Base-by-base conservation (phyloP, 2,888 invertebrate genomes). In the Andrena trimmerana region DNA sequence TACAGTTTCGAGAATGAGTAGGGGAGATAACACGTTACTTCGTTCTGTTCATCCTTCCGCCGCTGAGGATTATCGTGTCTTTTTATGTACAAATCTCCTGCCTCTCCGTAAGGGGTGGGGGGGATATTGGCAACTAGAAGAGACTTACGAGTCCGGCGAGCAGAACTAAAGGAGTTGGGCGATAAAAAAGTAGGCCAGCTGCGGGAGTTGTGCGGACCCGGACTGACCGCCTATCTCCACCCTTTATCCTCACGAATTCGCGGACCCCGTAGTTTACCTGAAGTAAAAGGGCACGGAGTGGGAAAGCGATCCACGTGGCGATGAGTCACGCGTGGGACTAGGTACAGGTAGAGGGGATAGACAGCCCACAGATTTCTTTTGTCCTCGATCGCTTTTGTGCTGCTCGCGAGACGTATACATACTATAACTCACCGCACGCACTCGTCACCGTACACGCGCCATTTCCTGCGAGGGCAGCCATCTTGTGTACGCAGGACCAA, bases 1-100 rank as follows among this genome's bases (percentile, higher is more conserved):
- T 93, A 93, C 91, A 91, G 74, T 85, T 57, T 84, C 81, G 90
- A 88, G 88, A 90, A 90, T 89, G 88, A 90, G 89, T 88, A 83
- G 83, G 85, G 89, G 72, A 85, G 78, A 82, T 81, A 82, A 85
- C 78, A 71, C 71, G 29, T 62, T 59, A 57, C 50, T 71, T 72
- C 50, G 50, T 59, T 24, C 36, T 27, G 42, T 42, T 16, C 42
- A 42, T 59, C 20, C 29, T 27, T 67, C 63, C 65, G 42, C 36
- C 62, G 29, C 10, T 24, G 31, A 20, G 59, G 33, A 63, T 10
- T 36, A 27, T 36, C 62, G 48, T 77, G 63, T 63, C 6, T 20
- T 36, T 74, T 68, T 88, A 88, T 88, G 78, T 88, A 88, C 88
- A 88, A 88, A 88, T 57, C 78, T 71, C 69, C 66, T 63, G 60